A percentile compares a stretch with the other conserved stretches of the same genome.
Conservation (phyloP, 2,797 vertebrate species). For the Cossypha caffra region DNA sequence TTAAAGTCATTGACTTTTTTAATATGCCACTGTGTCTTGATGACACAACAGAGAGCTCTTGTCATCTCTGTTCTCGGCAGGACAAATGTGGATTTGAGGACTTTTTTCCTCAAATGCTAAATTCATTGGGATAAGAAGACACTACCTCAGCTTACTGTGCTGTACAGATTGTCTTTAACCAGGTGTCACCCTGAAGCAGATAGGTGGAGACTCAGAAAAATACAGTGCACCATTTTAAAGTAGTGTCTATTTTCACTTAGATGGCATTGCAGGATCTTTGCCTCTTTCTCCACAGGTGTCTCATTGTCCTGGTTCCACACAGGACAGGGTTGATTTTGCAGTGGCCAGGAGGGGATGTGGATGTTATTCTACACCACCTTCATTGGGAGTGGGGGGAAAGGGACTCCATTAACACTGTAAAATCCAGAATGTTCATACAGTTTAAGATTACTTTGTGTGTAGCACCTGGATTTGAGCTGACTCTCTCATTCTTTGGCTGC, state of each 20-base stretch:
- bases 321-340: background rate
- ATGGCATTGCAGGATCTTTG: background rate
- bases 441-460: background rate
- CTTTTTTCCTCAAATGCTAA: background rate
- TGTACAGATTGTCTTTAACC: background rate
- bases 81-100: background rate
- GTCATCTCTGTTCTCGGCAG: background rate
- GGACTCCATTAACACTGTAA: background rate
- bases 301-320: background rate
- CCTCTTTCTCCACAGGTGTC: background rate
- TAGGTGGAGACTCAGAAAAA: background rate
- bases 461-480: background rate
- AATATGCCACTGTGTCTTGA: background rate
- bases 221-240: background rate
- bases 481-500: background rate
- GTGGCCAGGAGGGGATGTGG: background rate
- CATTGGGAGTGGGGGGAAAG: background rate
- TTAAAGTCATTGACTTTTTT: background rate
- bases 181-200: background rate
- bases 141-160: background rate
- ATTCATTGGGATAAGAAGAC: background rate
- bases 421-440: background rate
- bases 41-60: background rate
- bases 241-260: background rate
- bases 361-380: background rate